A percentile compares a stretch with the other conserved stretches of the same genome.
Evolutionary conservation across 2,797 vertebrate genomes (phyloP).

Genomic region (Benthosema pterotum): DNA sequence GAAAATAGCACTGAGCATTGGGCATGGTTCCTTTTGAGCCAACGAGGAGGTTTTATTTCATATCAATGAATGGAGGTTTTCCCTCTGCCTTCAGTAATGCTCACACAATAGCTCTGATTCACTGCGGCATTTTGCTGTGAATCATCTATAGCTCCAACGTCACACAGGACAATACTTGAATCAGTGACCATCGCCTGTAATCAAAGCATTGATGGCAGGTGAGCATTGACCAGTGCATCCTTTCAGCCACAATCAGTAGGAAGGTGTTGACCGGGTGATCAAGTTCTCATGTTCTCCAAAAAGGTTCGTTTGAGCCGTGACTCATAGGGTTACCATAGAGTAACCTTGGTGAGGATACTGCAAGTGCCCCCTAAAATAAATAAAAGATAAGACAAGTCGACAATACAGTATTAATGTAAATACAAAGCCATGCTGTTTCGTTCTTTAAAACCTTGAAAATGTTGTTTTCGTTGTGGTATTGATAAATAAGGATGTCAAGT

Average conservation of each 20-base stretch:
- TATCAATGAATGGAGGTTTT: slow-evolving; percentile 68
- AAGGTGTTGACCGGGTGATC: background rate
- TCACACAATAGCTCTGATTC: slow-evolving; percentile 70
- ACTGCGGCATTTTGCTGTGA: slow-evolving; percentile 58
- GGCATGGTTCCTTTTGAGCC: slow-evolving; percentile 61
- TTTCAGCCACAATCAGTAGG: slow-evolving; percentile 22
- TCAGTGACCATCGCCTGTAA: slow-evolving; percentile 51
- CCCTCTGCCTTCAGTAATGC: slow-evolving; percentile 39
- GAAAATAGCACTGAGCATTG: slow-evolving; percentile 34
- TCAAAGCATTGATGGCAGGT: slow-evolving; percentile 50
- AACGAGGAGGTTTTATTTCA: slow-evolving; percentile 68
- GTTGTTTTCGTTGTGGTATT: background rate
- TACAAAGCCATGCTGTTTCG: background rate
- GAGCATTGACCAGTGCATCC: slow-evolving; percentile 8
- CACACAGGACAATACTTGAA: slow-evolving; percentile 42
- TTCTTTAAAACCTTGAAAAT: background rate
- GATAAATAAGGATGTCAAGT: no score
- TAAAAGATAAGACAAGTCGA: no score
- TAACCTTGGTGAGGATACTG: no score
- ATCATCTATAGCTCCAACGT: slow-evolving; percentile 48
- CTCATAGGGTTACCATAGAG: no score
- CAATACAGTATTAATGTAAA: no score
- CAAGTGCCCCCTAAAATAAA: no score
- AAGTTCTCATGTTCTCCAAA: background rate
- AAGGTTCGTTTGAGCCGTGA: slow-evolving; percentile 5